Percentiles rank a stretch among this genome's conserved stretches.
These are phyloP conservation scores for Macaca fascicularis DNA, from an alignment of 2,113 vertebrate genomes.

Conservation along the genomic window T2T-MFA8v1.1 NC_088378.1:150279001-150279500, in stretches of 20 bases:
- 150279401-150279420: neutral
- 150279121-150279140: neutral
- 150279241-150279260: neutral
- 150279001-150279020: neutral
- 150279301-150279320: neutral
- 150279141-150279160: constrained; percentile 26
- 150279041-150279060: constrained; percentile 5
- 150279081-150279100: neutral
- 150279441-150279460: neutral
- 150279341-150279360: neutral
- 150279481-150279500: neutral
- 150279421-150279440: neutral
- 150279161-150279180: neutral
- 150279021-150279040: neutral
- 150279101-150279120: neutral
- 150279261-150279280: neutral
- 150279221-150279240: neutral
- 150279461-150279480: neutral
- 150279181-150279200: neutral
- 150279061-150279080: neutral
- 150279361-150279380: neutral
- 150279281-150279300: neutral
- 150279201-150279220: neutral
- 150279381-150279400: neutral
- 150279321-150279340: neutral